Percentiles rank a stretch among this genome's conserved stretches.
Conservation (phyloP, 2,113 vertebrate species). For the Albula glossodonta region DNA sequence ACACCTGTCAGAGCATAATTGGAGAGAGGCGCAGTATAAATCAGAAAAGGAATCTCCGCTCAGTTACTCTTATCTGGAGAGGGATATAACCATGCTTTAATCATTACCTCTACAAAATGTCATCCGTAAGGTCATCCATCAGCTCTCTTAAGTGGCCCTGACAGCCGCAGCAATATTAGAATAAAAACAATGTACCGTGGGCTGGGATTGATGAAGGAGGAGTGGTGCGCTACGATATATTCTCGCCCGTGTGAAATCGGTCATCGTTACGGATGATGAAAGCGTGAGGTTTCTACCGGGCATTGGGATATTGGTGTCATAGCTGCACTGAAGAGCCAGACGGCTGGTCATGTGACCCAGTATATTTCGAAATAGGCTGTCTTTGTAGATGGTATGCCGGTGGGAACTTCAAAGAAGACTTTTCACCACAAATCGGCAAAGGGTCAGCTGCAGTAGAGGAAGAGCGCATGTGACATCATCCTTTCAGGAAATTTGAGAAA, state of each 20-base stretch:
- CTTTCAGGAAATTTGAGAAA: background rate
- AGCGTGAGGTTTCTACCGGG: background rate
- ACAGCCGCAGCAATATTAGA: slow-evolving; percentile 9
- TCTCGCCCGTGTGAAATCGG: background rate
- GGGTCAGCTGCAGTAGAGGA: background rate
- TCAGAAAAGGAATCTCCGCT: slow-evolving; percentile 12
- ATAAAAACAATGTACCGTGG: slow-evolving; percentile 10
- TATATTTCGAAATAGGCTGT: background rate
- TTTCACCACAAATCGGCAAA: background rate
- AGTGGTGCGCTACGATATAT: slow-evolving; percentile 11
- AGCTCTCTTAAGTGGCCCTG: slow-evolving; percentile 20
- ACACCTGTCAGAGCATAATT: slow-evolving; percentile 17
- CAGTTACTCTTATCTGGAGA: background rate
- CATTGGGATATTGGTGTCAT: background rate
- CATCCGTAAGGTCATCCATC: slow-evolving; percentile 9
- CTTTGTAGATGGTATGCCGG: background rate
- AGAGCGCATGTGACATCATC: background rate
- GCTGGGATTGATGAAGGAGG: background rate
- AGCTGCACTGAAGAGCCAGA: background rate
- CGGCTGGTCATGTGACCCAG: background rate
- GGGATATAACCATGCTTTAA: slow-evolving; percentile 22
- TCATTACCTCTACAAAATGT: slow-evolving; percentile 16
- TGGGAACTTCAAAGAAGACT: background rate
- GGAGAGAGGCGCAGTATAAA: slow-evolving; percentile 19
- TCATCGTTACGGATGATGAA: background rate